Evolutionary conservation across 2,888 invertebrate species (phyloP).

Genomic region (Cryptocheilus praepositus): DNA sequence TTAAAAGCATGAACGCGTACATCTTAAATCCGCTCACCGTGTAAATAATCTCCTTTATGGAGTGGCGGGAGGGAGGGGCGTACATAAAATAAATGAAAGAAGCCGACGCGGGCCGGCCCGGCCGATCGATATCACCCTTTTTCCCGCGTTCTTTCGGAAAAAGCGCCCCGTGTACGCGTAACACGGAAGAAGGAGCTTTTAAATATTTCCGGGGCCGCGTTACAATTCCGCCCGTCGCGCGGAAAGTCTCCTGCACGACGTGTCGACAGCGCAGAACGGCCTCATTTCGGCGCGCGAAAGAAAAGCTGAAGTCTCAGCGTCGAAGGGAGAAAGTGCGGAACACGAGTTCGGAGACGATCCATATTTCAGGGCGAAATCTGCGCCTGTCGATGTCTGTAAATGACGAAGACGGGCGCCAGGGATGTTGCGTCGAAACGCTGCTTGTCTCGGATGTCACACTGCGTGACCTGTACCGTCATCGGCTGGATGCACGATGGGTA

Average conservation of each 20-base stretch:
- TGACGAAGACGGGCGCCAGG: neutral
- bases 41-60: slow-evolving; percentile 1
- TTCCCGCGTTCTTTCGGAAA: neutral
- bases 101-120: neutral
- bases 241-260: too few relatives aligned
- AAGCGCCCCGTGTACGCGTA: neutral
- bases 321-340: too few relatives aligned
- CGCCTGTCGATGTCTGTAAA: too few relatives aligned
- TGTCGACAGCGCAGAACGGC: too few relatives aligned
- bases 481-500: slow-evolving; percentile 24
- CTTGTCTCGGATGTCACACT: slow-evolving; percentile 38
- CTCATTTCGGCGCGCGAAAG: too few relatives aligned
- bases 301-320: too few relatives aligned
- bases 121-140: slow-evolving; percentile 8
- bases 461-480: slow-evolving; percentile 12
- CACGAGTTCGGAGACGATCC: too few relatives aligned
- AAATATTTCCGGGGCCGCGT: neutral
- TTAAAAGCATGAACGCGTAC: slow-evolving; percentile 22
- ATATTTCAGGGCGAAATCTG: too few relatives aligned
- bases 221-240: too few relatives aligned
- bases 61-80: neutral
- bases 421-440: slow-evolving; percentile 41
- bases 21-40: slow-evolving; percentile 16
- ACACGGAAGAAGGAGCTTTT: neutral
- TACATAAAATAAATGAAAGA: neutral